Evolutionary conservation across 2,888 invertebrate genomes (phyloP).

Genomic region (Carpatolechia fugitivella): DNA sequence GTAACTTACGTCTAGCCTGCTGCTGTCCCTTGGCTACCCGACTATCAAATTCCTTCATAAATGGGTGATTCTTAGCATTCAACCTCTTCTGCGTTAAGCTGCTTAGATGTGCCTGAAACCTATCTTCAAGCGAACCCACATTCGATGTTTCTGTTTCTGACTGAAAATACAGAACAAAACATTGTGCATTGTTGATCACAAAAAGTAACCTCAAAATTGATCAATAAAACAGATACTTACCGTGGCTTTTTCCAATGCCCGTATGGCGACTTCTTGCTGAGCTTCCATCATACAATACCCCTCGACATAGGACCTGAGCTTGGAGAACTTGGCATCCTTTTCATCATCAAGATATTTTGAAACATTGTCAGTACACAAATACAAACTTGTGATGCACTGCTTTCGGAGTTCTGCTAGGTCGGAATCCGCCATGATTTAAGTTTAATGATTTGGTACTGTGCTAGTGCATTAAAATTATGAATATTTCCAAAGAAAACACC

Average conservation of each 20-base stretch:
- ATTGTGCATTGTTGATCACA: not conserved
- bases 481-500: no score
- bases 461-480: no score
- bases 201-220: not conserved
- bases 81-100: slow-evolving; percentile 40
- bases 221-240: slow-evolving; percentile 26
- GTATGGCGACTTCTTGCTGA: slow-evolving; percentile 51
- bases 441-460: no score
- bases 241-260: slow-evolving; percentile 55
- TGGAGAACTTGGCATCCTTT: slow-evolving; percentile 50
- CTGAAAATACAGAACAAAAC: slow-evolving; percentile 30
- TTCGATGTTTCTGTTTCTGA: slow-evolving; percentile 52
- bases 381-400: slow-evolving; percentile 60
- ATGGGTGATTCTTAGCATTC: slow-evolving; percentile 51
- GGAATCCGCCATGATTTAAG: slow-evolving; percentile 31
- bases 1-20: slow-evolving; percentile 41
- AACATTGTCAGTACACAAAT: slow-evolving; percentile 59
- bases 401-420: slow-evolving; percentile 57
- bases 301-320: slow-evolving; percentile 49
- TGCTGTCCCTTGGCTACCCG: slow-evolving; percentile 40
- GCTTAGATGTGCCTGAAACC: slow-evolving; percentile 44
- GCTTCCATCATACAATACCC: slow-evolving; percentile 60
- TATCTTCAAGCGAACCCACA: slow-evolving; percentile 46
- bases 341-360: slow-evolving; percentile 60
- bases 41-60: slow-evolving; percentile 51